Evolutionary conservation across 1,140 invertebrate species (phyloP).

Genomic region (Agrypnia vestita): DNA sequence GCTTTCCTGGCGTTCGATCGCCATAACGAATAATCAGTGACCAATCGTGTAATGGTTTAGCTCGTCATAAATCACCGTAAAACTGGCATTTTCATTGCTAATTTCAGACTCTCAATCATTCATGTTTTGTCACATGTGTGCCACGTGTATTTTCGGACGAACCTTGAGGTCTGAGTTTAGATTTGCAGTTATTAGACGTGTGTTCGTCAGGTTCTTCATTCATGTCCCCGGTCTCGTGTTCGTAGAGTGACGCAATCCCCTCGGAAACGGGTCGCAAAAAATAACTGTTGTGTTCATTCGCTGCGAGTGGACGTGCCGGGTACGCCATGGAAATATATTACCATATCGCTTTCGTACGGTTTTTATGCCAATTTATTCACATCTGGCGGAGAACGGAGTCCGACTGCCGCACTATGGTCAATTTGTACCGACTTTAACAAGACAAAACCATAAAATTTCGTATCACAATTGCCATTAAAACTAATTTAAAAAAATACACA

Average conservation of each 20-base stretch:
- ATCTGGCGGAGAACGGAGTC: not conserved
- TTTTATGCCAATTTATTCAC: conserved; percentile 26
- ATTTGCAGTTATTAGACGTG: not conserved
- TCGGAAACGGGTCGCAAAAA: not conserved
- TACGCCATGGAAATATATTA: conserved; percentile 1
- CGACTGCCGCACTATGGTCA: too few relatives aligned
- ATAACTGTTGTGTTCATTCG: not conserved
- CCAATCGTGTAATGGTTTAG: too few relatives aligned
- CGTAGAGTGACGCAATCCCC: not conserved
- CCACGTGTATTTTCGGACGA: not conserved
- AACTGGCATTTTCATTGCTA: too few relatives aligned
- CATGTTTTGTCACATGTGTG: conserved; percentile 7
- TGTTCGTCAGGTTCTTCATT: conserved; percentile 2
- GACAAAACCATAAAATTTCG: too few relatives aligned
- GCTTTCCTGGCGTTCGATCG: too few relatives aligned
- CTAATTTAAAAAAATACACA: too few relatives aligned
- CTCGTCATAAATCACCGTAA: too few relatives aligned
- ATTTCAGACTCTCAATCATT: too few relatives aligned
- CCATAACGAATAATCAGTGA: too few relatives aligned
- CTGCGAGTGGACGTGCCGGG: not conserved
- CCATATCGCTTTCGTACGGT: not conserved
- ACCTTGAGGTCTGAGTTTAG: conserved; percentile 14
- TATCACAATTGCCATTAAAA: too few relatives aligned
- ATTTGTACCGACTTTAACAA: too few relatives aligned
- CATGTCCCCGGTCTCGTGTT: not conserved